A percentile compares a stretch with the other conserved stretches of the same genome.
Conservation (phyloP, 2,797 vertebrate species). For the Hydrolagus colliei region DNA sequence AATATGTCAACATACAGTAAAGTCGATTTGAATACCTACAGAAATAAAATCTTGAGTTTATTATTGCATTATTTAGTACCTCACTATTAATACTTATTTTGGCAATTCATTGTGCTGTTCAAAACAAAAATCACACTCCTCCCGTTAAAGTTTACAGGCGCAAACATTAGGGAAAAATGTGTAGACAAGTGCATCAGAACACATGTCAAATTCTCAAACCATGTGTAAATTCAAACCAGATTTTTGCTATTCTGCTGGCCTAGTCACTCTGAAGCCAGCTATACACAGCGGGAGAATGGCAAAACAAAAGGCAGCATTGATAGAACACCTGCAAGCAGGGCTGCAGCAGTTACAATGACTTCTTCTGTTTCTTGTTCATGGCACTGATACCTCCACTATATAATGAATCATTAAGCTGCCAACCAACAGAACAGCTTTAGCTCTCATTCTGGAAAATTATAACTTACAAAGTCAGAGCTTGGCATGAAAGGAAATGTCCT, state of each 20-base stretch:
- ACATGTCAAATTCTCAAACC: conserved; percentile 13
- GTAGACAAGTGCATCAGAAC: conserved; percentile 3
- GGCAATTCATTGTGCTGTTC: background rate
- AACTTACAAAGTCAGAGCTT: conserved; percentile 23
- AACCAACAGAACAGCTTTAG: conserved; percentile 30
- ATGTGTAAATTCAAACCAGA: conserved; percentile 31
- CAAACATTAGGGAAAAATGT: background rate
- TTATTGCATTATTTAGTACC: background rate
- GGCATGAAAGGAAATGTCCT: conserved; percentile 8
- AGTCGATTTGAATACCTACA: background rate
- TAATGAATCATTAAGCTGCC: conserved; percentile 29
- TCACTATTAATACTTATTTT: background rate
- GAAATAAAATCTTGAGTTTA: conserved; percentile 1
- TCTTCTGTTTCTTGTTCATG: conserved; percentile 34
- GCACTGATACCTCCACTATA: conserved; percentile 22
- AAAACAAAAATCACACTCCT: background rate
- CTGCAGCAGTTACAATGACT: conserved; percentile 19
- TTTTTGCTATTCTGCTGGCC: conserved; percentile 28
- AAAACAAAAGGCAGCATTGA: conserved; percentile 35
- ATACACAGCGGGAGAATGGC: conserved; percentile 33
- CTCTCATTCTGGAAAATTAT: conserved; percentile 27
- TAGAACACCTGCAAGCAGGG: conserved; percentile 28
- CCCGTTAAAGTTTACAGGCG: background rate
- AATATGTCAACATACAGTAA: background rate
- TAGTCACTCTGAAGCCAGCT: conserved; percentile 30